phyloP scores from a whole-genome alignment of 2,888 invertebrate genomes.

The Sinohyriopsis cumingii region DNA sequence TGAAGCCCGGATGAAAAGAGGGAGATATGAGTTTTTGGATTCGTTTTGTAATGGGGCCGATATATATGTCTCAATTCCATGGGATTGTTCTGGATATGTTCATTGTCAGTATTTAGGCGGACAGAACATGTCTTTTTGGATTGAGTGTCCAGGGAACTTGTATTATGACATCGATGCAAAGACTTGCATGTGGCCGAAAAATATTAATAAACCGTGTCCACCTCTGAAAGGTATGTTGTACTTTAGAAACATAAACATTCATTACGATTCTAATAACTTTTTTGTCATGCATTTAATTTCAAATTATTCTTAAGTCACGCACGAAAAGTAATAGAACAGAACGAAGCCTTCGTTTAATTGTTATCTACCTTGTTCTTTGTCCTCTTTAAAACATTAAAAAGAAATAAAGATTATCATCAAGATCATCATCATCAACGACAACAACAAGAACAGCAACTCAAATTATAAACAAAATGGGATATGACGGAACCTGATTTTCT shows the following conservation, averaged over 20 bases:
- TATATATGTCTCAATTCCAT: conserved; percentile 42
- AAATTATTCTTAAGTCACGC: too few relatives aligned
- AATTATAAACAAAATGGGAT: too few relatives aligned
- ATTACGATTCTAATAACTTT: background rate
- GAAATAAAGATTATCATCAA: too few relatives aligned
- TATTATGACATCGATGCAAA: conserved; percentile 38
- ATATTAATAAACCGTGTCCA: conserved; percentile 36
- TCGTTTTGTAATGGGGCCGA: conserved; percentile 41
- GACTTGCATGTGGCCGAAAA: conserved; percentile 46
- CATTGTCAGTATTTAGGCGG: conserved; percentile 35
- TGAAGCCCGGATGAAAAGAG: conserved; percentile 27
- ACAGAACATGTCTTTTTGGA: conserved; percentile 37
- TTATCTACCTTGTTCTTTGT: too few relatives aligned
- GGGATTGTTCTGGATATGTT: conserved; percentile 49
- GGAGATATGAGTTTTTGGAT: conserved; percentile 33
- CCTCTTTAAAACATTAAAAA: too few relatives aligned
- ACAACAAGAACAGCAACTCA: too few relatives aligned
- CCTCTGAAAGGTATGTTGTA: conserved; percentile 35
- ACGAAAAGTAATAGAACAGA: too few relatives aligned
- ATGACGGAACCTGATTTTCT: too few relatives aligned
- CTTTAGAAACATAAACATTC: background rate
- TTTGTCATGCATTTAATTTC: too few relatives aligned
- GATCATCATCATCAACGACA: too few relatives aligned
- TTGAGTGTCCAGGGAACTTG: conserved; percentile 39
- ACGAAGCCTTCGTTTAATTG: too few relatives aligned